Evolutionary conservation across 2,113 vertebrate genomes (phyloP).

Genomic region (Equus quagga): DNA sequence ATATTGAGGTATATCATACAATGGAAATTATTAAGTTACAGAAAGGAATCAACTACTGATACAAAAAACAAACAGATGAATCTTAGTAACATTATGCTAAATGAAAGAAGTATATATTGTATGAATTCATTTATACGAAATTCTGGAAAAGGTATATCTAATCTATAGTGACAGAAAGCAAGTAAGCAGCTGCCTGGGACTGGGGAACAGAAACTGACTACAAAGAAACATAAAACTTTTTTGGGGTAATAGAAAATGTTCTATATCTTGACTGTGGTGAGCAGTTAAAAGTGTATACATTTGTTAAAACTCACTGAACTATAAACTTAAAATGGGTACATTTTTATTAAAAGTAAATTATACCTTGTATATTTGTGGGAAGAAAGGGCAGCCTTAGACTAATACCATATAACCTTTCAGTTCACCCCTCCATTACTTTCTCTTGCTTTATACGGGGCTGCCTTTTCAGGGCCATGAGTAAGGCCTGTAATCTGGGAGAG

Average conservation of each 20-base stretch:
- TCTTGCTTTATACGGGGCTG: neutral
- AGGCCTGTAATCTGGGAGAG: neutral
- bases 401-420: neutral
- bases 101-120: neutral
- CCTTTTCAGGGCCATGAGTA: neutral
- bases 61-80: neutral
- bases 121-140: neutral
- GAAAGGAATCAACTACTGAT: neutral
- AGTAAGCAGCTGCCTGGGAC: neutral
- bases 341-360: neutral
- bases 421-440: neutral
- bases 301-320: neutral
- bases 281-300: neutral
- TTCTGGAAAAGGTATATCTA: neutral
- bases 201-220: neutral
- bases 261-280: neutral
- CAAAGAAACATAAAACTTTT: neutral
- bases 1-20: neutral
- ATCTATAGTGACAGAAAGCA: neutral
- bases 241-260: neutral
- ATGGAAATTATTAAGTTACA: neutral
- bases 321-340: neutral
- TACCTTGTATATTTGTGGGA: neutral
- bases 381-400: neutral
- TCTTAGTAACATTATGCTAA: neutral